These are phyloP conservation scores for Bibio marci DNA, from an alignment of 2,888 invertebrate genomes.

Conservation along the genomic window DNA sequence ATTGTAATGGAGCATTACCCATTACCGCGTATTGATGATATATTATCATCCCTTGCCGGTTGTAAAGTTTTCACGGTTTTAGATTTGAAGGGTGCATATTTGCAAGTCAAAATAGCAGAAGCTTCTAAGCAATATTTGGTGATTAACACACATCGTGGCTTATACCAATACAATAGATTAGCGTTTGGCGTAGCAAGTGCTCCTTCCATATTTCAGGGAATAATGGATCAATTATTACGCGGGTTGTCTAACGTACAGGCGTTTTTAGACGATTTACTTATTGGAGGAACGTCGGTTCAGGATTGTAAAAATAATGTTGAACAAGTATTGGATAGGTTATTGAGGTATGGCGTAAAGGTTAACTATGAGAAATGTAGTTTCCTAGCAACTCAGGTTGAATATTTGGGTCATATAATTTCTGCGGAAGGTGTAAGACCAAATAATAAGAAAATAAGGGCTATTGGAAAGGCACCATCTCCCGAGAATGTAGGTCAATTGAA, in stretches of 20 bases:
- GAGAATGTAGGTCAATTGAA: slow-evolving; percentile 6
- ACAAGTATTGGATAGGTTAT: neutral
- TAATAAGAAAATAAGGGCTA: slow-evolving; percentile 7
- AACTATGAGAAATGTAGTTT: slow-evolving; percentile 10
- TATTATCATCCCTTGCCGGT: slow-evolving; percentile 14
- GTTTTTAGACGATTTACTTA: slow-evolving; percentile 2
- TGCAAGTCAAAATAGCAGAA: slow-evolving; percentile 11
- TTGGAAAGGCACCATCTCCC: slow-evolving; percentile 7
- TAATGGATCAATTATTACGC: slow-evolving; percentile 5
- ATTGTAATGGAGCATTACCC: slow-evolving; percentile 15
- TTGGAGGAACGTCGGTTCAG: neutral
- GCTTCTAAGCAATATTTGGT: slow-evolving; percentile 12
- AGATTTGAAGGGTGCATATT: slow-evolving; percentile 14
- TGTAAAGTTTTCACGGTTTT: slow-evolving; percentile 11
- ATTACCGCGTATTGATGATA: slow-evolving; percentile 16
- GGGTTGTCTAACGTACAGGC: slow-evolving; percentile 4
- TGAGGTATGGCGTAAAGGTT: slow-evolving; percentile 1
- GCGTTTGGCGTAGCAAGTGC: slow-evolving; percentile 11
- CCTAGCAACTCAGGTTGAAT: slow-evolving; percentile 6
- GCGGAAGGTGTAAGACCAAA: slow-evolving; percentile 7
- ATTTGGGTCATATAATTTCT: slow-evolving; percentile 9
- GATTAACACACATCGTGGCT: slow-evolving; percentile 12
- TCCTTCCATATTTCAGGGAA: slow-evolving; percentile 11
- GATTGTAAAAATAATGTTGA: neutral
- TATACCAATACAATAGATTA: slow-evolving; percentile 11